Evolutionary conservation across 1,140 invertebrate species (phyloP), one percentile per base, ranked within the genome.

Genomic region (Dreissena polymorpha): DNA sequence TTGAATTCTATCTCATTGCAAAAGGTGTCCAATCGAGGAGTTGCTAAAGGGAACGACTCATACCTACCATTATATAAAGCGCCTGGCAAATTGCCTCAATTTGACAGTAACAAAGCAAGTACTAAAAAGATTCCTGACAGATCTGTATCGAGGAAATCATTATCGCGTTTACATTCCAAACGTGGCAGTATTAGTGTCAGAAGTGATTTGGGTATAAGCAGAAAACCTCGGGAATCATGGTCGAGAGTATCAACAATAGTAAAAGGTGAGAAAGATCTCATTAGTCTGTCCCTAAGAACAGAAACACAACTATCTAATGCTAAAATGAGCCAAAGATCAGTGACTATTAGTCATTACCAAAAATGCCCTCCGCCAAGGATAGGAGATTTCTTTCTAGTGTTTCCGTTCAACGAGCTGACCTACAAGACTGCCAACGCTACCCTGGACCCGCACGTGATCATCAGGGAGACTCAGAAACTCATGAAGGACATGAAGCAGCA

Each of bases 321-420:
- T 63, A 50, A 39, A 57, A 74, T 25, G 49, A 57, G 65, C 53
- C 64, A 25, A 76, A 39, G 76, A 29, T 76, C 73, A 77, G 29
- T 83, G 57, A 39, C 63, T 0, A 23, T 75, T 23, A 71, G 76
- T 49, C 18, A n/a, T 27, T 70, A 76, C 69, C 64, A 80, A 53
- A 86, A 85, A 83, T 87, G 86, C 55, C 86, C 87, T 49, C 84
- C 78, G 14, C 77, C 84, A 2, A 71, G 75, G 53, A 80, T 90
- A 67, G 91, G 91, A 1, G 87, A 89, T 53, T 91, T 91, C 74
- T 89, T 88, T 75, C 83, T 91, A n/a, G 87, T 88, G 8, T 92
- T 91, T 85, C 91, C 91, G 49, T 90, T 92, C 78, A 92, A 88
- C 83, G 91, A 92, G 63, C 73, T 55, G 5, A 89, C 89, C 0